A percentile compares a stretch with the other conserved stretches of the same genome.
Evolutionary conservation across 2,113 vertebrate genomes (phyloP).

Genomic region (Sinocyclocheilus rhinocerous): DNA sequence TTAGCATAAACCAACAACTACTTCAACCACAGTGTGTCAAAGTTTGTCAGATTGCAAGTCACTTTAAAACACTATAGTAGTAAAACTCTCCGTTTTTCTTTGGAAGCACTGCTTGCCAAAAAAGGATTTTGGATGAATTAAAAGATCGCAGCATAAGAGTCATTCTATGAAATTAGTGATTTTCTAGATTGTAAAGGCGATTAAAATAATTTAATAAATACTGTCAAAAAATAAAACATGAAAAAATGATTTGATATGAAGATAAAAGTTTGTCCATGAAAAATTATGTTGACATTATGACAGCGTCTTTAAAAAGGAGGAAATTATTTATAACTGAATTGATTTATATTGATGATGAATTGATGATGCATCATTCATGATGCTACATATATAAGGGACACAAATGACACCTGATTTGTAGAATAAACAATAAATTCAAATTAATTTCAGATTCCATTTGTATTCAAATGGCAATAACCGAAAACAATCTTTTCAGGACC

Average conservation of each 20-base stretch:
- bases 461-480: not conserved
- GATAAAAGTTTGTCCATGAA: not conserved
- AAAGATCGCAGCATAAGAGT: not conserved
- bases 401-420: not conserved
- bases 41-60: not conserved
- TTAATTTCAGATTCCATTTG: not conserved
- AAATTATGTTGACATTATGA: not conserved
- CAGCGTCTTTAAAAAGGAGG: not conserved
- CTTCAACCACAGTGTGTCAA: not conserved
- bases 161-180: not conserved
- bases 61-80: constrained; percentile 13
- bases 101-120: not conserved
- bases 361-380: not conserved
- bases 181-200: not conserved
- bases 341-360: not conserved
- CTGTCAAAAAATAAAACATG: not conserved
- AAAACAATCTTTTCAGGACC: not conserved
- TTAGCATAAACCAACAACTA: not conserved
- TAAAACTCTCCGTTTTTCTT: not conserved
- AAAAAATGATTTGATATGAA: not conserved
- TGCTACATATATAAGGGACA: not conserved
- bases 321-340: not conserved
- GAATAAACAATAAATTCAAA: not conserved
- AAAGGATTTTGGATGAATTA: not conserved
- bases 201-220: not conserved